phyloP scores from a whole-genome alignment of 1,140 invertebrate genomes.

The Achroia grisella region DNA sequence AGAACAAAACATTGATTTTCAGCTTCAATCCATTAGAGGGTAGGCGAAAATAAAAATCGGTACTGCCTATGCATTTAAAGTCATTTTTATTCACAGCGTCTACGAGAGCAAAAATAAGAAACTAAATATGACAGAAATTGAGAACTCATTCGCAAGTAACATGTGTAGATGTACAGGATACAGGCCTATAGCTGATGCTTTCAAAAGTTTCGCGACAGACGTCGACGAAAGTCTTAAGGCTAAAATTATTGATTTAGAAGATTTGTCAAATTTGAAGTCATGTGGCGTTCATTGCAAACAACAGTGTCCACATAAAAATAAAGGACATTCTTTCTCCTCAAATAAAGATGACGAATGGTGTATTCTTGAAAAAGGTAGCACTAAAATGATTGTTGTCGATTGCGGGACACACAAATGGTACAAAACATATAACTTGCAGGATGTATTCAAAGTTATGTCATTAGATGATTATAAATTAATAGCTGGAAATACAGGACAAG shows the following conservation, averaged over 20 bases:
- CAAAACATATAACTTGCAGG: constrained; percentile 70
- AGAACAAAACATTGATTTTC: no score
- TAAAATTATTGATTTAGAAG: constrained; percentile 73
- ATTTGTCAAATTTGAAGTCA: constrained; percentile 30
- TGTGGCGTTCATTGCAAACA: constrained; percentile 35
- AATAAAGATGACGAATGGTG: constrained; percentile 33
- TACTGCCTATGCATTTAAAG: no score
- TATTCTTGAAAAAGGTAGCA: constrained; percentile 26
- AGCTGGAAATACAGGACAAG: constrained; percentile 60
- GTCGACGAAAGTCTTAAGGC: constrained; percentile 20
- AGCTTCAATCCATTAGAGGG: no score
- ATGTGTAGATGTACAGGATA: constrained; percentile 93
- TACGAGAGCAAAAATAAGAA: constrained; percentile 53
- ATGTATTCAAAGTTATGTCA: constrained; percentile 47
- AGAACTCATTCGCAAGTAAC: constrained; percentile 87
- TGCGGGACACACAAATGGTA: constrained; percentile 61
- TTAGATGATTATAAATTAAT: constrained; percentile 39
- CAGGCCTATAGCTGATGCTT: constrained; percentile 87
- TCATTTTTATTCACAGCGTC: constrained; percentile 27
- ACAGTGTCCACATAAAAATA: constrained; percentile 23
- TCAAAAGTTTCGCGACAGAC: constrained; percentile 44
- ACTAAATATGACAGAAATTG: constrained; percentile 79
- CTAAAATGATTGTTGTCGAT: constrained; percentile 27
- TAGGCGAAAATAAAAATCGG: no score
- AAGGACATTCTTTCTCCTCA: constrained; percentile 2